Evolutionary conservation across 2,888 invertebrate species (phyloP).

Genomic region (Tupiocoris notatus): DNA sequence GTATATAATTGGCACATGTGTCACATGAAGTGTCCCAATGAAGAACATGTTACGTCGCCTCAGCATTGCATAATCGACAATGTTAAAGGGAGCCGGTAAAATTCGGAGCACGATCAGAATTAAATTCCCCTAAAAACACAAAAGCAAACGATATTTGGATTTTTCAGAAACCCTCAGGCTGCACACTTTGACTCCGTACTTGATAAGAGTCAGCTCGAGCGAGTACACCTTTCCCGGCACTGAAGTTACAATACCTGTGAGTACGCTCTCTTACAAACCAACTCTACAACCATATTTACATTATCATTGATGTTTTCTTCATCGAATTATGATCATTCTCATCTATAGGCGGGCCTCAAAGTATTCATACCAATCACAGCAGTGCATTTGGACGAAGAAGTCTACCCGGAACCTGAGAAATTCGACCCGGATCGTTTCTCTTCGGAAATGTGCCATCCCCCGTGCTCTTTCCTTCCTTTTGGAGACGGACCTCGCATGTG

Average conservation of each 20-base stretch:
- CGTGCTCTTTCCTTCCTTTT: constrained; percentile 43
- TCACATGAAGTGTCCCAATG: too few species aligned
- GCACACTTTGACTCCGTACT: constrained; percentile 59
- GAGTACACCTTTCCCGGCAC: constrained; percentile 57
- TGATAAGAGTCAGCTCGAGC: constrained; percentile 60
- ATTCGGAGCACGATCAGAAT: too few species aligned
- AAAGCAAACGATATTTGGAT: neutral
- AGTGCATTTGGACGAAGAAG: constrained; percentile 56
- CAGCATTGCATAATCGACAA: too few species aligned
- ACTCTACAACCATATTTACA: too few species aligned
- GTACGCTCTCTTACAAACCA: too few species aligned
- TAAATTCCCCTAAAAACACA: too few species aligned
- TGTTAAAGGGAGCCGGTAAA: too few species aligned
- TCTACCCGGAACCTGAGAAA: constrained; percentile 57
- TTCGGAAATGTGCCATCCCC: constrained; percentile 51
- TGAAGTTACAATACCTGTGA: constrained; percentile 46
- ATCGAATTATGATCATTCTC: neutral
- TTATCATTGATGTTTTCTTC: too few species aligned
- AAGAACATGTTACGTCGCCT: too few species aligned
- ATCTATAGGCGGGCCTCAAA: neutral
- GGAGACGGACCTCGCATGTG: constrained; percentile 45
- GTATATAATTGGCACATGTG: constrained; percentile 8
- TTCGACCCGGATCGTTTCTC: constrained; percentile 59
- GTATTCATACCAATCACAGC: constrained; percentile 54
- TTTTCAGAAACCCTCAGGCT: constrained; percentile 59